Evolutionary conservation across 2,797 vertebrate genomes (phyloP).

Genomic region (Peromyscus melanophrys): DNA sequence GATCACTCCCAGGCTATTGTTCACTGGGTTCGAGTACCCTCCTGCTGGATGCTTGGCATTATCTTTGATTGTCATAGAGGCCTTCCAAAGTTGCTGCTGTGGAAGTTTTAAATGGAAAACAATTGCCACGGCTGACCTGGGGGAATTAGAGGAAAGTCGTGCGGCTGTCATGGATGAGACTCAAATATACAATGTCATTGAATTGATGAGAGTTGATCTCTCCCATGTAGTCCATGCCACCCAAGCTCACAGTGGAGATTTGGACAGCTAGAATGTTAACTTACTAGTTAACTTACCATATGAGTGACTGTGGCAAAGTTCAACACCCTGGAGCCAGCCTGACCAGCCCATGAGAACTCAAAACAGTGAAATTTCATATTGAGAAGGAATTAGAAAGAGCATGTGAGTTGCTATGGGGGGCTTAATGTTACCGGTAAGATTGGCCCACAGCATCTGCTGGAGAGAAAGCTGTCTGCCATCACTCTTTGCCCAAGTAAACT

Average conservation of each 20-base stretch:
- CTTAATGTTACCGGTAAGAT: neutral
- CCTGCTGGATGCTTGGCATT: neutral
- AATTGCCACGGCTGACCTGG: neutral
- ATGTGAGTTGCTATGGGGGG: too few species aligned
- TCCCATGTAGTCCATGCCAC: neutral
- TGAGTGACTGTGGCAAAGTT: neutral
- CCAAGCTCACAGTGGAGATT: neutral
- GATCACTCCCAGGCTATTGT: neutral
- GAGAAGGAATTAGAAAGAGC: neutral
- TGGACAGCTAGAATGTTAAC: neutral
- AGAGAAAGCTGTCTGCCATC: neutral
- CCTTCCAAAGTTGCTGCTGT: neutral
- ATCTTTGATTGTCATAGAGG: neutral
- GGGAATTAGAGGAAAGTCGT: neutral
- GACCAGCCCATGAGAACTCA: neutral
- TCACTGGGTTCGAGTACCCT: neutral
- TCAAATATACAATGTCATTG: neutral
- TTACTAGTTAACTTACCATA: neutral
- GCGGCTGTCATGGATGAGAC: neutral
- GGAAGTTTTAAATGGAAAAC: neutral
- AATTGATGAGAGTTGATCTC: neutral
- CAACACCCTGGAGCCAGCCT: neutral
- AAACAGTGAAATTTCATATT: too few species aligned
- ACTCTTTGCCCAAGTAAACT: neutral
- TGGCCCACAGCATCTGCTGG: neutral